phyloP scores from a whole-genome alignment of 2,797 vertebrate species.

The Phoxinus dragarum region DNA sequence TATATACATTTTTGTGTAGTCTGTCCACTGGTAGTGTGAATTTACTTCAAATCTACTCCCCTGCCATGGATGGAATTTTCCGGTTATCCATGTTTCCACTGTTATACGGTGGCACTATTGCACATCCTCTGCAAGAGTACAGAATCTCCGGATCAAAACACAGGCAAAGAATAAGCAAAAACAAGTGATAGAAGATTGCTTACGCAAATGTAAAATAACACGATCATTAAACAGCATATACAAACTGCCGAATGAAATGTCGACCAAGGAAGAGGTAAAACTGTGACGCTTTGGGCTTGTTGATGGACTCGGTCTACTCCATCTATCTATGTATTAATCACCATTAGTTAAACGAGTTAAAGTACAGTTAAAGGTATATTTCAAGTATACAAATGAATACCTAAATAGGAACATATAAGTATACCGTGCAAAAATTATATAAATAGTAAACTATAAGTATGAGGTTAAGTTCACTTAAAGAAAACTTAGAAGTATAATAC shows the following conservation, averaged over 20 bases:
- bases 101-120: not conserved
- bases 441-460: not conserved
- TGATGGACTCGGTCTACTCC: not conserved
- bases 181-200: not conserved
- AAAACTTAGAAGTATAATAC: not conserved
- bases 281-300: too few relatives aligned
- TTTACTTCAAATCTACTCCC: not conserved
- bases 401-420: not conserved
- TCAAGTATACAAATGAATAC: not conserved
- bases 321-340: not conserved
- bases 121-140: not conserved
- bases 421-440: not conserved
- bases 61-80: not conserved
- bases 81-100: not conserved
- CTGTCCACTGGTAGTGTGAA: not conserved
- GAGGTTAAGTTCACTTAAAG: not conserved
- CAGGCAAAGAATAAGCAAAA: not conserved
- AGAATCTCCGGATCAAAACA: not conserved
- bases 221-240: not conserved
- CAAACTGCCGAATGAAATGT: not conserved
- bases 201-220: not conserved
- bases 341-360: not conserved
- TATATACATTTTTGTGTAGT: not conserved
- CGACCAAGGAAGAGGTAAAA: too few relatives aligned
- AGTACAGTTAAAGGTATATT: not conserved